phyloP scores from a whole-genome alignment of 2,797 vertebrate species.

The Urocyon cinereoargenteus region DNA sequence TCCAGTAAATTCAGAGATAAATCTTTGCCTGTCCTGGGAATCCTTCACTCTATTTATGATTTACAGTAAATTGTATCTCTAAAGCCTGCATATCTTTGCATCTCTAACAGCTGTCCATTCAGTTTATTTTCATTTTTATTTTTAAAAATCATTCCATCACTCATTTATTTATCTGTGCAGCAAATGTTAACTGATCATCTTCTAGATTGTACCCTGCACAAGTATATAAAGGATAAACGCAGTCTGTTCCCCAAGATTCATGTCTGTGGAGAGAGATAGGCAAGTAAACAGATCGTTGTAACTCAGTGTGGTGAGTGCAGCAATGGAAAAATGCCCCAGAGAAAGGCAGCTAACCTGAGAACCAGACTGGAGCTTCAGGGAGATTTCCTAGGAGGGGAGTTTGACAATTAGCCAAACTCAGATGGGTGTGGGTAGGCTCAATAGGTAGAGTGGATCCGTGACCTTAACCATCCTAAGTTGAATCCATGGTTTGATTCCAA shows the following conservation, averaged over 20 bases:
- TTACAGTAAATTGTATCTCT: not conserved
- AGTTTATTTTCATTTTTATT: not conserved
- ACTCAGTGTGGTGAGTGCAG: not conserved
- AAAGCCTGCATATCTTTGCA: not conserved
- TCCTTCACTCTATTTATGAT: not conserved
- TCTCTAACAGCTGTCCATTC: not conserved
- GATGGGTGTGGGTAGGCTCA: accelerated
- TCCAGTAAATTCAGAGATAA: not conserved
- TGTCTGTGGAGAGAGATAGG: accelerated
- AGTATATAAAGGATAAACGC: accelerated
- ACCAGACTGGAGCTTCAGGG: not conserved
- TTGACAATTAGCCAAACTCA: not conserved
- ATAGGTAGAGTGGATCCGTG: not conserved
- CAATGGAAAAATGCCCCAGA: not conserved
- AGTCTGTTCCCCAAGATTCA: not conserved
- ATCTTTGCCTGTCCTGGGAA: not conserved
- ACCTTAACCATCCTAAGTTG: not conserved
- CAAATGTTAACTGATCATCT: not conserved
- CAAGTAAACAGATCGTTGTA: accelerated
- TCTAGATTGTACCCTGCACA: not conserved
- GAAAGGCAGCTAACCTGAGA: not conserved
- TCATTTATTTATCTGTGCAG: not conserved
- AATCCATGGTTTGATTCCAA: not conserved
- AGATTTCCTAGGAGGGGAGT: not conserved
- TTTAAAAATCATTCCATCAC: not conserved